Base-by-base conservation (phyloP, 2,797 vertebrate species). In the Masticophis lateralis region DNA sequence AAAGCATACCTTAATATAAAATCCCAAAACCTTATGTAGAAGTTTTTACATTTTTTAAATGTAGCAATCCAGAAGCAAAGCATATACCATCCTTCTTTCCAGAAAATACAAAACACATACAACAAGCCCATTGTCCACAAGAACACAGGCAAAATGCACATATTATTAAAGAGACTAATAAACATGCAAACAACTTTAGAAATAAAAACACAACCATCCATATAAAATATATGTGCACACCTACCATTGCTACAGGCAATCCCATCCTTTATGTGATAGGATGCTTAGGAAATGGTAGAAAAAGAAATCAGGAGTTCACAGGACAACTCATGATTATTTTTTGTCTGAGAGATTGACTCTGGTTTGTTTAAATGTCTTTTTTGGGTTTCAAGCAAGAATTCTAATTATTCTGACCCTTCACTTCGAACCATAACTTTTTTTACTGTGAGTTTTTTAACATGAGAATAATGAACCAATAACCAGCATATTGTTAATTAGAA, bases 371-470 rank as follows among this genome's bases (percentile, higher is more conserved):
- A 43, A 43, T 94, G 16, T 4, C 56, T 89, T 93, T 90, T n/a
- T 91, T 89, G 69, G 91, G 43, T 95, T 95, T 93, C 95, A 91
- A 95, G 59, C 57, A 88, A 95, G 86, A 95, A 91, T 92, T 96
- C 90, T 90, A 63, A 96, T 92, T 0, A 53, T 94, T 92, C 94
- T n/a, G 47, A 91, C 57, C 43, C 47, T 91, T 43, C 27, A 79
- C 63, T 88, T 47, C 37, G 53, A 89, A 61, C 5, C 56, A 91
- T 55, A 83, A 91, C 20, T 43, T 61, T 79, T 87, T 74, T 28
- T 79, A 79, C 5, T 43, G 22, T 86, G 37, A 32, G 32, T 13
- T 89, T 93, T 56, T 32, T 89, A 43, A 83, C 32, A 12, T 86
- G 89, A 86, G 69, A 87, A n/a, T 12, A 59, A 66, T 43, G 69